Evolutionary conservation across 1,140 invertebrate genomes (phyloP).

Genomic region (Bombus consobrinus): DNA sequence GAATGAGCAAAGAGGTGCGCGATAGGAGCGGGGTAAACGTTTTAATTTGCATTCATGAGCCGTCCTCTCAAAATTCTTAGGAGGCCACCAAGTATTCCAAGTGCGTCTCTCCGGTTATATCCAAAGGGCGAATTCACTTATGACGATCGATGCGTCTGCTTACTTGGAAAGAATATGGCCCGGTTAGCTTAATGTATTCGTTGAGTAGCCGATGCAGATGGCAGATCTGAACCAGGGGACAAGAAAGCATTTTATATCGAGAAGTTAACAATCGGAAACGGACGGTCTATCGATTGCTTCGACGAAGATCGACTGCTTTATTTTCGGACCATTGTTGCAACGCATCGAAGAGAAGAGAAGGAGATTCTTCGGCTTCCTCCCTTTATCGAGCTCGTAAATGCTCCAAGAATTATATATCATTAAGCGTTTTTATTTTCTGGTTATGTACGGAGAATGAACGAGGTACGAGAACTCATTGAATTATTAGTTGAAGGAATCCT

Average conservation of each 20-base stretch:
- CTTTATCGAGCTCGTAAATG: not conserved
- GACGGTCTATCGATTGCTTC: not conserved
- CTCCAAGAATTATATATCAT: not conserved
- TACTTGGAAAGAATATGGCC: slow-evolving; percentile 36
- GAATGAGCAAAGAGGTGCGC: slow-evolving; percentile 39
- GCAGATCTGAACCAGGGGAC: not conserved
- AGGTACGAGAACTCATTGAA: not conserved
- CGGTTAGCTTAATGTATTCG: slow-evolving; percentile 24
- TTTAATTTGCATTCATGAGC: slow-evolving; percentile 81
- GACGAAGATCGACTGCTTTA: not conserved
- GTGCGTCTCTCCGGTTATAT: slow-evolving; percentile 66
- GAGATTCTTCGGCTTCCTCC: not conserved
- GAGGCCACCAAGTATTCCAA: slow-evolving; percentile 64
- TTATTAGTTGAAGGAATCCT: not conserved
- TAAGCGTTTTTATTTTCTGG: not conserved
- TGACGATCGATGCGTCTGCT: slow-evolving; percentile 63
- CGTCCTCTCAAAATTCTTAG: slow-evolving; percentile 75
- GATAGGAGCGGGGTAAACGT: slow-evolving; percentile 66
- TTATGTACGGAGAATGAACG: not conserved
- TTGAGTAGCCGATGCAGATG: slow-evolving; percentile 3
- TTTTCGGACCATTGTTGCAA: not conserved
- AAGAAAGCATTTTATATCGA: slow-evolving; percentile 14
- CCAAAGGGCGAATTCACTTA: slow-evolving; percentile 66
- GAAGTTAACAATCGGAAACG: not conserved
- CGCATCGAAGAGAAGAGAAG: not conserved